phyloP scores from a whole-genome alignment of 2,113 vertebrate species.

The Tonatia bakeri region DNA sequence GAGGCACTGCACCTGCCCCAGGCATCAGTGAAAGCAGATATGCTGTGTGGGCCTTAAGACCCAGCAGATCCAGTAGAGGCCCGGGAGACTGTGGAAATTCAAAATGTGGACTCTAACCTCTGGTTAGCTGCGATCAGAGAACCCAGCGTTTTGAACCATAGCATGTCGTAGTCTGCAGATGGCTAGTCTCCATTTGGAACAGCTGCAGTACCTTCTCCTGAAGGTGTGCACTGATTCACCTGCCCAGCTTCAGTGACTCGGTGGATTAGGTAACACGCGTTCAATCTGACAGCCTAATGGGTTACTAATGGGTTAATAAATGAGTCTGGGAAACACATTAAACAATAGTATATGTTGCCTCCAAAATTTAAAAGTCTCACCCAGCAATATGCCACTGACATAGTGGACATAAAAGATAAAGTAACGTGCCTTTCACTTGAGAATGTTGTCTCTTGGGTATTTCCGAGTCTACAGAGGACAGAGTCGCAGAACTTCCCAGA shows the following conservation, averaged over 20 bases:
- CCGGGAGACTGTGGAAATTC: not conserved
- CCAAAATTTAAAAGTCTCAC: not conserved
- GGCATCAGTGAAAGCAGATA: not conserved
- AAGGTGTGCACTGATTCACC: not conserved
- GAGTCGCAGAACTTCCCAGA: not conserved
- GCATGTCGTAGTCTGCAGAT: not conserved
- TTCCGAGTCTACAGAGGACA: not conserved
- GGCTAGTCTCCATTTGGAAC: not conserved
- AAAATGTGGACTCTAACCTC: not conserved
- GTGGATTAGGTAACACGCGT: not conserved
- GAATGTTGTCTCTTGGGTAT: not conserved
- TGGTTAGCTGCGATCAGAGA: not conserved
- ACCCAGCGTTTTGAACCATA: not conserved
- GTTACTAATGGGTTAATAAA: not conserved
- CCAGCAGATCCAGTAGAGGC: too few species aligned
- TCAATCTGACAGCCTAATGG: not conserved
- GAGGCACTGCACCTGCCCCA: not conserved
- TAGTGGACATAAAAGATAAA: not conserved
- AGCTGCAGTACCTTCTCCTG: not conserved
- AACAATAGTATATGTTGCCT: not conserved
- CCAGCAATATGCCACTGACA: not conserved
- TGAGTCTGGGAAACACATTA: not conserved
- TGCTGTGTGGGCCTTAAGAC: not conserved
- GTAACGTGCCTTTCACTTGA: not conserved
- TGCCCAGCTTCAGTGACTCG: not conserved